Evolutionary conservation across 2,888 invertebrate species (phyloP).

Genomic region (Myopa tessellatipennis): DNA sequence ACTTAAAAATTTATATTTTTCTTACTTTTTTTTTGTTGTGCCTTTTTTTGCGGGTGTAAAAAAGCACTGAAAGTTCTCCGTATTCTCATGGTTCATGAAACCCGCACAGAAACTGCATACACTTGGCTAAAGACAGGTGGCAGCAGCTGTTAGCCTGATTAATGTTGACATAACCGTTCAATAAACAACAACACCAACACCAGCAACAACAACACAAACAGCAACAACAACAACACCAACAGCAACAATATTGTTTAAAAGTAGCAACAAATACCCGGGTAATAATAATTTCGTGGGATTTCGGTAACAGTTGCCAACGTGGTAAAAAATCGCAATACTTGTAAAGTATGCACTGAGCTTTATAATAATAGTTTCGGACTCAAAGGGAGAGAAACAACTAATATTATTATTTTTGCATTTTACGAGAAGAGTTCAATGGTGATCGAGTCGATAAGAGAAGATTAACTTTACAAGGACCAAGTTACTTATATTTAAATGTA

Average conservation of each 20-base stretch:
- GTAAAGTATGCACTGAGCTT: background rate
- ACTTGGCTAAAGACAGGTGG: conserved; percentile 24
- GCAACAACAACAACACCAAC: background rate
- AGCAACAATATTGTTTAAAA: conserved; percentile 21
- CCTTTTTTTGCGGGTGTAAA: background rate
- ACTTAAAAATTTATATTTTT: background rate
- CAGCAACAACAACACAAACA: background rate
- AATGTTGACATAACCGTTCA: conserved; percentile 30
- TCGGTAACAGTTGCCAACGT: conserved; percentile 10
- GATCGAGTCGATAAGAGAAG: background rate
- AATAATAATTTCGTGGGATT: conserved; percentile 26
- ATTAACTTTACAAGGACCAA: too few species aligned
- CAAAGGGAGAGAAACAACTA: background rate
- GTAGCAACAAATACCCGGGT: conserved; percentile 18
- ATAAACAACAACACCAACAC: background rate
- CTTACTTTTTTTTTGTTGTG: background rate
- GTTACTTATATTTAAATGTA: too few species aligned
- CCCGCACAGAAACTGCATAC: background rate
- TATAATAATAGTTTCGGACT: background rate
- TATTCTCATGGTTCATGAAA: too few species aligned
- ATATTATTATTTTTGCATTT: background rate
- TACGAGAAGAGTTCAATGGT: background rate
- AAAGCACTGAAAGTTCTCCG: too few species aligned
- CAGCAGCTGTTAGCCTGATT: conserved; percentile 32
- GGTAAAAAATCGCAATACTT: background rate